Conservation (phyloP, 2,888 invertebrate genomes). For the Zelleria hepariella region DNA sequence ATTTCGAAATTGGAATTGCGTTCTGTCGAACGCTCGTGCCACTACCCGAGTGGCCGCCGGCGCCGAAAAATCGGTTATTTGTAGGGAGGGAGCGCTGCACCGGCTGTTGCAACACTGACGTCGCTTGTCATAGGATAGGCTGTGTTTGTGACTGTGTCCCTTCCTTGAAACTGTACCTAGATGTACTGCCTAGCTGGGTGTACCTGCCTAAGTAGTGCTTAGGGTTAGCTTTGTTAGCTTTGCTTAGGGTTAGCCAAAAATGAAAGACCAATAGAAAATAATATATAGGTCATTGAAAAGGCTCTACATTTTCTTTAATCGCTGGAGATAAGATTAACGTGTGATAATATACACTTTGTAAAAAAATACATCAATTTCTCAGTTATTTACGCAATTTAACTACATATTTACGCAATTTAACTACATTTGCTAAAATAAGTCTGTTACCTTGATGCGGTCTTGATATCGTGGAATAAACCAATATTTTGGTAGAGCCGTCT, state of each 20-base stretch:
- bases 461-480: neutral
- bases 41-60: slow-evolving; percentile 39
- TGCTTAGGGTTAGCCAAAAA: too few relatives aligned
- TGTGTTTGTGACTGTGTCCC: too few relatives aligned
- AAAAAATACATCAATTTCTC: neutral
- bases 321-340: too few relatives aligned
- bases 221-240: too few relatives aligned
- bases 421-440: neutral
- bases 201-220: too few relatives aligned
- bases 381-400: too few relatives aligned
- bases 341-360: neutral
- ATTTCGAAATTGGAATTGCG: slow-evolving; percentile 10
- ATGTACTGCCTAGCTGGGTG: neutral
- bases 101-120: slow-evolving; percentile 10
- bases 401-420: neutral
- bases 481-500: neutral
- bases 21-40: slow-evolving; percentile 27
- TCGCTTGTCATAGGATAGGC: neutral
- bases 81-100: slow-evolving; percentile 37
- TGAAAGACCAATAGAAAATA: too few relatives aligned
- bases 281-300: too few relatives aligned
- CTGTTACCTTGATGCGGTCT: neutral
- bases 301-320: too few relatives aligned
- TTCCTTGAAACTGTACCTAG: too few relatives aligned
- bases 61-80: slow-evolving; percentile 53